These are phyloP conservation scores for Gambusia holbrooki DNA, from an alignment of 2,113 vertebrate genomes.

Conservation along the genomic window DNA sequence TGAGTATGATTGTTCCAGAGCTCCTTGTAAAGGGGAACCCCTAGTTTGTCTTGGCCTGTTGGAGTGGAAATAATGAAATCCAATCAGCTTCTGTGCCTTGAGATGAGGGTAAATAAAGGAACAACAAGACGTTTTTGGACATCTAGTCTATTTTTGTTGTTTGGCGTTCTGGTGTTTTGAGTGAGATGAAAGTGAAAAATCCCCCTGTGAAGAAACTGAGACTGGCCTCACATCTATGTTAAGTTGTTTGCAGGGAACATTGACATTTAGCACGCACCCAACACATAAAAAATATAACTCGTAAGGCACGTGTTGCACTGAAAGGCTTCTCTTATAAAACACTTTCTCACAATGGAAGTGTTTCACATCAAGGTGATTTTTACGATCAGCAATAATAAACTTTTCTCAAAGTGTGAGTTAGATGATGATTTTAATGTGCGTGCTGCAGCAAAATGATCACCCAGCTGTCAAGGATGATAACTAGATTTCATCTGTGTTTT, in stretches of 20 bases:
- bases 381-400: neutral
- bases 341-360: neutral
- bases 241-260: neutral
- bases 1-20: constrained; percentile 22
- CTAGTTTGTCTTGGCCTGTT: neutral
- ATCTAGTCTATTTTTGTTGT: neutral
- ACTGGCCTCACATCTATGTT: neutral
- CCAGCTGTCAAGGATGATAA: neutral
- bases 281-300: neutral
- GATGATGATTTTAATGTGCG: neutral
- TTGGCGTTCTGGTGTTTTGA: neutral
- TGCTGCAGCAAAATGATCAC: neutral
- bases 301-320: neutral
- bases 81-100: constrained; percentile 23
- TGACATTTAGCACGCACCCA: neutral
- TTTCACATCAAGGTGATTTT: constrained; percentile 6
- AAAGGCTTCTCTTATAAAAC: neutral
- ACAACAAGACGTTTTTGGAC: neutral
- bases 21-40: neutral
- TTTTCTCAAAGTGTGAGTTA: neutral
- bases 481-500: neutral
- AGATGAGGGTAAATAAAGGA: constrained; percentile 1
- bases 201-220: neutral
- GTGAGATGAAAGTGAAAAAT: neutral
- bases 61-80: constrained; percentile 28